These are phyloP conservation scores for Halocynthia aurantium DNA, from an alignment of 23 tunicate species.

Conservation along the genomic window DNA sequence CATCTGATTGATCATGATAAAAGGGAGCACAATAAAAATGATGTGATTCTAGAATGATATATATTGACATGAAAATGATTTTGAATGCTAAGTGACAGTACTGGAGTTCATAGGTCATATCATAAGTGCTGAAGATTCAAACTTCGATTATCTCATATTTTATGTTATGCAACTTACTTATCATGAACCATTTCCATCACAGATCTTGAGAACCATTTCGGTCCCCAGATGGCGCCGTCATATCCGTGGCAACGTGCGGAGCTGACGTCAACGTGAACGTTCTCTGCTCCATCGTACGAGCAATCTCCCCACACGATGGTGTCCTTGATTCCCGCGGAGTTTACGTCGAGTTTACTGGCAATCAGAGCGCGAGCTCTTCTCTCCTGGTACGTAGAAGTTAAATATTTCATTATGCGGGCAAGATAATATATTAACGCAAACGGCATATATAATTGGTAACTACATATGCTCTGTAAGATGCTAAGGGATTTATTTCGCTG, in stretches of 20 bases:
- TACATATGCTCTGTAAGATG: no score
- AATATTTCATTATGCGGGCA: no score
- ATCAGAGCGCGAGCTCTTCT: slow-evolving; percentile 59
- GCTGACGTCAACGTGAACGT: slow-evolving; percentile 16
- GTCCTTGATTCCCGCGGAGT: slow-evolving; percentile 51
- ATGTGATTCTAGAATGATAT: no score
- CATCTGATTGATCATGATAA: no score
- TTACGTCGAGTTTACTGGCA: slow-evolving; percentile 49
- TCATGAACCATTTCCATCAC: slow-evolving; percentile 69
- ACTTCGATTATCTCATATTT: background rate
- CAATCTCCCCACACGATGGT: slow-evolving; percentile 76
- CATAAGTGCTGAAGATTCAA: no score
- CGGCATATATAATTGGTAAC: no score
- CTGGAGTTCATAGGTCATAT: no score
- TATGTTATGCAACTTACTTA: slow-evolving; percentile 32
- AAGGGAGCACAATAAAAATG: no score
- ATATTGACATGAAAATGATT: no score
- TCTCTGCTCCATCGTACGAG: slow-evolving; percentile 43
- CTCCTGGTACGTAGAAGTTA: slow-evolving; percentile 25
- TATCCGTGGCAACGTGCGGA: slow-evolving; percentile 37
- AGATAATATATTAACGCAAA: no score
- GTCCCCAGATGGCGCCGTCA: slow-evolving; percentile 82
- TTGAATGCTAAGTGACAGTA: no score
- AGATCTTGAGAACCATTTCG: slow-evolving; percentile 69
- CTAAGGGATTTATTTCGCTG: no score